These are phyloP conservation scores for Tachystola acroxantha DNA, from an alignment of 2,888 invertebrate genomes.

Conservation along the genomic window DNA sequence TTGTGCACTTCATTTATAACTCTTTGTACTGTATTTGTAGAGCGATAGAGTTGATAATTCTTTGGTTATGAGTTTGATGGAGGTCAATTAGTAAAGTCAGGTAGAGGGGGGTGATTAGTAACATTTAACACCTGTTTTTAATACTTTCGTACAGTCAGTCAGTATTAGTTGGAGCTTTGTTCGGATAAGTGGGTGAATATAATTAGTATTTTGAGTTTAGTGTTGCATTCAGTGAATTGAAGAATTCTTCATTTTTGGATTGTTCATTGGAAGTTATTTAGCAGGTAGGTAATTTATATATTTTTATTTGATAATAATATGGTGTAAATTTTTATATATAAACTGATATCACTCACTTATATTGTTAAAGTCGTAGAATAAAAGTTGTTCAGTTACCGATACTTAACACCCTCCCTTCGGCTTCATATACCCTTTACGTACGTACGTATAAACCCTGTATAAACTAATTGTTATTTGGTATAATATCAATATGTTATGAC, in stretches of 20 bases:
- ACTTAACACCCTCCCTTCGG: too few species aligned
- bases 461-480: too few species aligned
- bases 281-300: too few species aligned
- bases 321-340: too few species aligned
- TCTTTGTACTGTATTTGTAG: background rate
- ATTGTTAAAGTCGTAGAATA: too few species aligned
- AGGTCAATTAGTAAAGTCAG: background rate
- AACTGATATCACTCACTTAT: too few species aligned
- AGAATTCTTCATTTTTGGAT: background rate
- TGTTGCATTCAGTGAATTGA: background rate
- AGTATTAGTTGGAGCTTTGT: conserved; percentile 19
- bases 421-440: too few species aligned
- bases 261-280: too few species aligned
- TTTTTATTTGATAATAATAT: too few species aligned
- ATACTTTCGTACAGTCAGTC: conserved; percentile 19
- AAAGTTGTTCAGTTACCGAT: too few species aligned
- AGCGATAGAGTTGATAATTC: conserved; percentile 1
- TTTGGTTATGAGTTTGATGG: background rate
- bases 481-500: too few species aligned
- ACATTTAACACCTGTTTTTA: conserved; percentile 3
- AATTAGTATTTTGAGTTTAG: background rate
- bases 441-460: too few species aligned
- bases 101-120: conserved; percentile 8
- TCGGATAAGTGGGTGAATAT: background rate
- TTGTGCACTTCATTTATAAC: background rate